Percentiles rank a stretch among this genome's conserved stretches.
These are phyloP conservation scores for Tachyglossus aculeatus DNA, from an alignment of 2,797 vertebrate genomes.

Conservation along the genomic window DNA sequence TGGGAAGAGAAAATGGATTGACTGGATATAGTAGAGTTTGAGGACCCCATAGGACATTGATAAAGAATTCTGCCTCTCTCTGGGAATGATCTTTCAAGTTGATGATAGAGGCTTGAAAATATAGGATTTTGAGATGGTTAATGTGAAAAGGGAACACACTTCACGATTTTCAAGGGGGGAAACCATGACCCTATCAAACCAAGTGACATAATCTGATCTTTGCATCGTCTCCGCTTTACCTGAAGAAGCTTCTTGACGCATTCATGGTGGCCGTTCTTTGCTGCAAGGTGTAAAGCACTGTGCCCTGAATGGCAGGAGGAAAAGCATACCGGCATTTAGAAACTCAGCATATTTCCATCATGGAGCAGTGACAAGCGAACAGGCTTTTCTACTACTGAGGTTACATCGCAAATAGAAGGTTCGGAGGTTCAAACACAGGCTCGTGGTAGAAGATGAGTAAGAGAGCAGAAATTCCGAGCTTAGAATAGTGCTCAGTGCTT, in stretches of 20 bases:
- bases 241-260: constrained; percentile 90
- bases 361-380: constrained; percentile 30
- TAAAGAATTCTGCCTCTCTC: too few species aligned
- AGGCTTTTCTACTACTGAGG: constrained; percentile 9
- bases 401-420: neutral
- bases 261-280: constrained; percentile 89
- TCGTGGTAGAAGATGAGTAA: too few species aligned
- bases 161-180: neutral
- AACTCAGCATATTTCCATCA: constrained; percentile 14
- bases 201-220: neutral
- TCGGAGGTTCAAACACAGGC: too few species aligned
- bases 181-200: neutral
- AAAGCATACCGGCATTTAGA: neutral
- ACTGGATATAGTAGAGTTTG: too few species aligned
- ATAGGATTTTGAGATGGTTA: neutral
- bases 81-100: too few species aligned
- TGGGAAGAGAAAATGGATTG: too few species aligned
- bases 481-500: too few species aligned
- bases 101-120: too few species aligned
- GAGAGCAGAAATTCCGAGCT: too few species aligned
- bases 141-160: neutral
- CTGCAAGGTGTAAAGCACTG: constrained; percentile 91
- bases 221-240: constrained; percentile 73
- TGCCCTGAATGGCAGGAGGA: constrained; percentile 76
- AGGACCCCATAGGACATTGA: too few species aligned